Conservation (phyloP, 1,140 invertebrate species). For the Dolichoris vasculosae region DNA sequence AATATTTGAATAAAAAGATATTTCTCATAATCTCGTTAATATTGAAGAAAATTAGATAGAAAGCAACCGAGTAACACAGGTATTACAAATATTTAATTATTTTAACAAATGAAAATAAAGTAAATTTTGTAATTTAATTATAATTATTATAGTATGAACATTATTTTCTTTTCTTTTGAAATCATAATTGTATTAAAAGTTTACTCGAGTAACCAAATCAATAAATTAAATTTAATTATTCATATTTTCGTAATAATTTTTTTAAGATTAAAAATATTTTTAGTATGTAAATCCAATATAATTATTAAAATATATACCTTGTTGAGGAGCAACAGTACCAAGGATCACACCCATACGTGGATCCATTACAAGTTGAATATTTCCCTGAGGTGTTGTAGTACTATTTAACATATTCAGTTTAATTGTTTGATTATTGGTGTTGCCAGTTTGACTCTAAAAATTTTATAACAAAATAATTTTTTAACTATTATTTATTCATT, state of each 20-base stretch:
- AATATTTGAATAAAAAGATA: slow-evolving; percentile 3
- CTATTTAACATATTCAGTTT: slow-evolving; percentile 71
- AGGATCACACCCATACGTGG: slow-evolving; percentile 74
- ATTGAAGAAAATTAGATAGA: too few relatives aligned
- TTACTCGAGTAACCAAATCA: too few relatives aligned
- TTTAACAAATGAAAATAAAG: background rate
- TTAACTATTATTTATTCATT: background rate
- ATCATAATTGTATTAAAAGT: too few relatives aligned
- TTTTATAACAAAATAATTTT: slow-evolving; percentile 7
- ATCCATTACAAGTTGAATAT: slow-evolving; percentile 76
- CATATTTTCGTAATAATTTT: too few relatives aligned
- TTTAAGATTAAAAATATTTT: too few relatives aligned
- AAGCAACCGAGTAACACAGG: too few relatives aligned
- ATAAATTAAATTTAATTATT: too few relatives aligned
- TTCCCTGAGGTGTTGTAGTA: slow-evolving; percentile 64
- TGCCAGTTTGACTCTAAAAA: slow-evolving; percentile 56
- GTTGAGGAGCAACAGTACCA: slow-evolving; percentile 68
- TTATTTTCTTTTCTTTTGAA: too few relatives aligned
- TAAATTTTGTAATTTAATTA: too few relatives aligned
- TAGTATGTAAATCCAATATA: background rate
- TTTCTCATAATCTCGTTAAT: too few relatives aligned
- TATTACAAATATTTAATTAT: background rate
- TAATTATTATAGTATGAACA: too few relatives aligned
- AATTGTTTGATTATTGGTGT: slow-evolving; percentile 65
- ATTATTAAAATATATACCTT: slow-evolving; percentile 58